Percentiles rank a stretch among this genome's conserved stretches.
These are phyloP conservation scores for Conus betulinus DNA, from an alignment of 1,140 invertebrate species.

Conservation along the genomic window DNA sequence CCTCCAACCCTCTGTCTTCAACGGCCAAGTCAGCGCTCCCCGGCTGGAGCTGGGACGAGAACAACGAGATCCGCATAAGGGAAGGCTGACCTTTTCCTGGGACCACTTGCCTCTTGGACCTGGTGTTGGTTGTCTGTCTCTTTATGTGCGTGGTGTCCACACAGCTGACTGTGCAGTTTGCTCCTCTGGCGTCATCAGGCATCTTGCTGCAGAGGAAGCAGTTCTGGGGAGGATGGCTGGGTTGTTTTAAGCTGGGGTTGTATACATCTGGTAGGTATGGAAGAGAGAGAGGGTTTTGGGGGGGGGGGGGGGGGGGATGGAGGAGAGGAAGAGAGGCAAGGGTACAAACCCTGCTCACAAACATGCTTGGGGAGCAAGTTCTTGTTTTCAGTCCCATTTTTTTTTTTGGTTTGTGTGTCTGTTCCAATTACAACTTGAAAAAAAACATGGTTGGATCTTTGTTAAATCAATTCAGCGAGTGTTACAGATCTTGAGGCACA, in stretches of 20 bases:
- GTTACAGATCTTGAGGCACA: background rate
- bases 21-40: conserved; percentile 29
- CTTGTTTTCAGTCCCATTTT: too few relatives aligned
- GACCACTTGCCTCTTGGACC: background rate
- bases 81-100: conserved; percentile 39
- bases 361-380: too few relatives aligned
- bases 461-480: background rate
- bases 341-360: too few relatives aligned
- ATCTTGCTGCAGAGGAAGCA: background rate
- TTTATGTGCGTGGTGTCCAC: background rate
- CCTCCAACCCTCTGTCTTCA: conserved; percentile 23
- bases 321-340: too few relatives aligned
- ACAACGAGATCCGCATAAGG: conserved; percentile 65
- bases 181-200: background rate
- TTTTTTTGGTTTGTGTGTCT: too few relatives aligned
- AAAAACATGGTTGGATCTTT: background rate
- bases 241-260: background rate
- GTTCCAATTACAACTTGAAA: too few relatives aligned
- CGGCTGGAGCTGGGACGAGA: conserved; percentile 66
- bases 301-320: too few relatives aligned
- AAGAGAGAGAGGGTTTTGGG: too few relatives aligned
- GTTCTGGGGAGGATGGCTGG: background rate
- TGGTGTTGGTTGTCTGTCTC: background rate
- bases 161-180: background rate
- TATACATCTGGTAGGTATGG: too few relatives aligned